Conservation (phyloP, 2,113 vertebrate genomes). For the Amblyopsis rosae region DNA sequence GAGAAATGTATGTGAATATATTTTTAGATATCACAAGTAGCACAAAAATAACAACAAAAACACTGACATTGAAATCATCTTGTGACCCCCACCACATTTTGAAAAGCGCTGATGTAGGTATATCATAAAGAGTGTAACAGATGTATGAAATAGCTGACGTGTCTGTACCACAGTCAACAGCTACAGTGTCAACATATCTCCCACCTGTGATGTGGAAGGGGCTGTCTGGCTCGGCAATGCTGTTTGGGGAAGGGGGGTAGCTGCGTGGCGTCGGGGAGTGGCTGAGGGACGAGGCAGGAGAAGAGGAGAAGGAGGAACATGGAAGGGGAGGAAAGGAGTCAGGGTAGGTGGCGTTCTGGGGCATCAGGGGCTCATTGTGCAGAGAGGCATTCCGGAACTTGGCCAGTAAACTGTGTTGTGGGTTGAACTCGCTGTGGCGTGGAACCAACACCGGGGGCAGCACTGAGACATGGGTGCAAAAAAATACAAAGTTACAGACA, state of each 20-base stretch:
- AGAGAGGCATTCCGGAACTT: slow-evolving; percentile 92
- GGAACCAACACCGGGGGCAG: slow-evolving; percentile 94
- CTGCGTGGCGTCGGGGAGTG: slow-evolving; percentile 83
- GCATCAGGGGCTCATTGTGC: slow-evolving; percentile 92
- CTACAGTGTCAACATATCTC: background rate
- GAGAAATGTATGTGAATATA: no score
- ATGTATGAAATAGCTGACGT: slow-evolving; percentile 1
- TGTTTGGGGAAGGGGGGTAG: slow-evolving; percentile 87
- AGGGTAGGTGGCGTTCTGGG: slow-evolving; percentile 92
- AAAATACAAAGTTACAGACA: background rate
- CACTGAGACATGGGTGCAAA: slow-evolving; percentile 71
- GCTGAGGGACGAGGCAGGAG: slow-evolving; percentile 79
- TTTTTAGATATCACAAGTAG: no score
- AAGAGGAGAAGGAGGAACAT: slow-evolving; percentile 79
- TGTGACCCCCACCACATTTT: no score
- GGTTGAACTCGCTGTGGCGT: slow-evolving; percentile 96
- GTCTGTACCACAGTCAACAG: background rate
- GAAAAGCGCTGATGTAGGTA: background rate
- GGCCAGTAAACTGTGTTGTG: slow-evolving; percentile 95
- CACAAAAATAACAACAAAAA: no score
- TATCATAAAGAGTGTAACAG: background rate
- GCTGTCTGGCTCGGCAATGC: slow-evolving; percentile 84
- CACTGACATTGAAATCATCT: no score
- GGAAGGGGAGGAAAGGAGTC: slow-evolving; percentile 89
- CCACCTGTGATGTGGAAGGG: slow-evolving; percentile 89